Base-by-base conservation (phyloP, 2,888 invertebrate species). In the Pterostichus madidus region DNA sequence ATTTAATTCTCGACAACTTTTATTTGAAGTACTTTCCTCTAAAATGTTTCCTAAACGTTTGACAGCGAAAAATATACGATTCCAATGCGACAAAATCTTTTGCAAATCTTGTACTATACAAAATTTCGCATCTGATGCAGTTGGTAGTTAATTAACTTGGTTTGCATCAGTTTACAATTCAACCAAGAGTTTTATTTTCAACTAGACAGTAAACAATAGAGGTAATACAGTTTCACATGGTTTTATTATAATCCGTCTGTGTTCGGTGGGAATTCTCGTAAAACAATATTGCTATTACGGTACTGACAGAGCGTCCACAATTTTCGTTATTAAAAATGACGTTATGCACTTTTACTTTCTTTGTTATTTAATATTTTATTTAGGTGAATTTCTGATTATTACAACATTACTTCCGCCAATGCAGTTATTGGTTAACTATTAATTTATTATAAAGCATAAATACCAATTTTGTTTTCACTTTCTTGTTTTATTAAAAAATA, bases 271-370 rank as follows among this genome's bases (percentile, higher is more conserved):
- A 73, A 46, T 46, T 39, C 6, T 39, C 5, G 39, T 10, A 64
- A n/a, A 15, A 59, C 59, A 59, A 59, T 59, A 31, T 59, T 31
- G 6, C 15, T 39, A 35, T 35, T 64, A 64, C 32, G 64, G 64
- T 64, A 64, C 64, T 39, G 64, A 35, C 39, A 35, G n/a, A 13
- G 6, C 11, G 13, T 24, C 32, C 10, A 64, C 56, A 17, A 17
- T 32, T 64, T 39, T 39, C 31, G 64, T 64, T 64, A 64, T 64
- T 64, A 32, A 56, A 15, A 56, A 17, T 56, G 11, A 56, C 10
- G 56, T 17, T 73, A 46, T 44, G 49, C 49, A 73, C 73, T 73
- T 46, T 73, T 73, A 73, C 73, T 73, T 73, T 73, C 73, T 46
- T 46, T 73, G 13, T 15, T 73, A 44, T 11, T 24, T 24, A 24